Conservation (phyloP, 1,140 invertebrate species). For the Drosophila persimilis region DNA sequence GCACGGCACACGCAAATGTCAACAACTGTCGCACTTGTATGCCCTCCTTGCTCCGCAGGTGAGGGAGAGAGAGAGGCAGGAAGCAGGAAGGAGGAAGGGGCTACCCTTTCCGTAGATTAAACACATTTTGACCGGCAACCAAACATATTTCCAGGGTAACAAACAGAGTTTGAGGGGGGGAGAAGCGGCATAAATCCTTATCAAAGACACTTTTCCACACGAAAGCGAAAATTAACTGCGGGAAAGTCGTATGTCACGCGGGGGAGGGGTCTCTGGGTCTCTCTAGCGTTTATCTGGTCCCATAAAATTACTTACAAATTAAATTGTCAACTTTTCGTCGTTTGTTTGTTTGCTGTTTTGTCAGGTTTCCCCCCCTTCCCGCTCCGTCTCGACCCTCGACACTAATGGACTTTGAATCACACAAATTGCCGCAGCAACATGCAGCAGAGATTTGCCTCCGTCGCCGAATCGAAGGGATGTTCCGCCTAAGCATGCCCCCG, state of each 20-base stretch:
- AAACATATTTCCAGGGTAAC: conserved; percentile 54
- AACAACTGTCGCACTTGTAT: conserved; percentile 73
- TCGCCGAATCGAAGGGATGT: conserved; percentile 28
- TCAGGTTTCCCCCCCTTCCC: conserved; percentile 38
- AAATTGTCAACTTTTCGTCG: conserved; percentile 74
- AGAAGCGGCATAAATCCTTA: conserved; percentile 41
- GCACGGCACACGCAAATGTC: conserved; percentile 59
- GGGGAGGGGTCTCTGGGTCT: no score
- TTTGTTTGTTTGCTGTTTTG: conserved; percentile 6
- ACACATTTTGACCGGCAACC: conserved; percentile 50
- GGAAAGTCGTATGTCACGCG: not conserved
- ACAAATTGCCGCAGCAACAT: conserved; percentile 29
- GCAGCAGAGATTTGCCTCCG: not conserved
- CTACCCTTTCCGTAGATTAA: conserved; percentile 29
- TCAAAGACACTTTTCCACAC: conserved; percentile 31
- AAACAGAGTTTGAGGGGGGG: conserved; percentile 1
- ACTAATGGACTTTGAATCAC: conserved; percentile 77
- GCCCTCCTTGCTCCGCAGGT: conserved; percentile 34
- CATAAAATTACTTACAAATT: conserved; percentile 75
- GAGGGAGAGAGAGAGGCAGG: conserved; percentile 12
- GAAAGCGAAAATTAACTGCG: conserved; percentile 27
- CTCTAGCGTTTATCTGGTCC: conserved; percentile 9
- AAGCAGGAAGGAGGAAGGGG: conserved; percentile 11
- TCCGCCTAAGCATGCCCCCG: conserved; percentile 47
- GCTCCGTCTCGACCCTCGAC: conserved; percentile 57